Evolutionary conservation across 2,797 vertebrate genomes (phyloP).

Genomic region (Tenualosa thibaudeaui): DNA sequence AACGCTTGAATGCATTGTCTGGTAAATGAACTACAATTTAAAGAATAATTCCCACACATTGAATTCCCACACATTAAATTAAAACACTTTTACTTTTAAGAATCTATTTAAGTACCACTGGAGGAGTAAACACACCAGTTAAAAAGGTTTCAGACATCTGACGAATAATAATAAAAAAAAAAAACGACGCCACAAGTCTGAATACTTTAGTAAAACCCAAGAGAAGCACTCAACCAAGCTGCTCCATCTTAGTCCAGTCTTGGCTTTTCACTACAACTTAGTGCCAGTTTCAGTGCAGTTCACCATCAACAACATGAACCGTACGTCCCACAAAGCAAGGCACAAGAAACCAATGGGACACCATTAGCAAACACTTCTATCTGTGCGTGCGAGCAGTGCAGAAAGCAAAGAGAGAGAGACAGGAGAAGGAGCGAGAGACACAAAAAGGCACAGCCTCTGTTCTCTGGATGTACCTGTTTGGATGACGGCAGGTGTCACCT

Average conservation of each 20-base stretch:
- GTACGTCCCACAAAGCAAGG: not conserved
- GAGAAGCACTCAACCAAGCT: not conserved
- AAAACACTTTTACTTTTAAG: not conserved
- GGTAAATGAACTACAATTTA: no score
- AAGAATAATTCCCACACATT: no score
- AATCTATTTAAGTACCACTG: not conserved
- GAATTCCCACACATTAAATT: not conserved
- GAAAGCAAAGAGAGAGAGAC: not conserved
- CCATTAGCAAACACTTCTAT: not conserved
- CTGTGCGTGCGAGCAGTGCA: not conserved
- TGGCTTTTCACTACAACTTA: not conserved
- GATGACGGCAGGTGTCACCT: constrained; percentile 52
- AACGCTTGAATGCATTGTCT: not conserved
- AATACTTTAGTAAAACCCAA: not conserved
- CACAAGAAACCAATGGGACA: not conserved
- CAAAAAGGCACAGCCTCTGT: not conserved
- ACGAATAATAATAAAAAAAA: not conserved
- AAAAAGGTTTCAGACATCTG: not conserved
- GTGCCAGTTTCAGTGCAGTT: not conserved
- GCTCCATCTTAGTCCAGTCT: no score
- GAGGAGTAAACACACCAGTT: not conserved
- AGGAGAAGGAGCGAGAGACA: not conserved
- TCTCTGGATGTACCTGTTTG: constrained; percentile 64
- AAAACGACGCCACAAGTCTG: not conserved
- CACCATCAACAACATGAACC: not conserved